A percentile compares a stretch with the other conserved stretches of the same genome.
phyloP scores from a whole-genome alignment of 2,797 vertebrate genomes.

The Notamacropus eugenii region DNA sequence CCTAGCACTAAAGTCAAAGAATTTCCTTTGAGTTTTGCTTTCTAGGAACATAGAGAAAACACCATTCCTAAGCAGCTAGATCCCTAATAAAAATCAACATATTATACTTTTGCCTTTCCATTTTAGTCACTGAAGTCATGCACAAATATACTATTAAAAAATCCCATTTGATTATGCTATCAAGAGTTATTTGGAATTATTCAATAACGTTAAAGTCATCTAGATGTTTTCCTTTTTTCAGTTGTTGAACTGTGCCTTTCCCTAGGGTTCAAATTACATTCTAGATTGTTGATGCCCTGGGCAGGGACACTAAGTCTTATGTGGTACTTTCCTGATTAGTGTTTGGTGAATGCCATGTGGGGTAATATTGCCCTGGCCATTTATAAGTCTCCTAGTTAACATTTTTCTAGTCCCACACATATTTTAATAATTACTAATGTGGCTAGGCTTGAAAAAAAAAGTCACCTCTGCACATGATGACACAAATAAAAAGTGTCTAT shows the following conservation, averaged over 20 bases:
- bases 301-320: neutral
- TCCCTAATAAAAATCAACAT: neutral
- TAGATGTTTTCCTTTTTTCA: neutral
- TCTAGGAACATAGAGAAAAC: neutral
- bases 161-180: neutral
- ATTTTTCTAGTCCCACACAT: neutral
- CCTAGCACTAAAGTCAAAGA: neutral
- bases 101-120: neutral
- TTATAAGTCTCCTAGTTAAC: neutral
- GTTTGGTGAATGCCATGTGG: neutral
- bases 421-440: neutral
- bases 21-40: neutral
- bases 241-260: neutral
- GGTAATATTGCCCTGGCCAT: neutral
- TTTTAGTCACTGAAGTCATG: neutral
- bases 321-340: neutral
- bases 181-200: neutral
- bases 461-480: neutral
- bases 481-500: neutral
- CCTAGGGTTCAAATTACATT: neutral
- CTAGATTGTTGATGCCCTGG: neutral
- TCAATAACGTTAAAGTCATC: neutral
- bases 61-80: neutral
- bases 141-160: neutral
- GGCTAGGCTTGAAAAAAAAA: neutral